Evolutionary conservation across 2,888 invertebrate genomes (phyloP).

Genomic region (Papilio demoleus): DNA sequence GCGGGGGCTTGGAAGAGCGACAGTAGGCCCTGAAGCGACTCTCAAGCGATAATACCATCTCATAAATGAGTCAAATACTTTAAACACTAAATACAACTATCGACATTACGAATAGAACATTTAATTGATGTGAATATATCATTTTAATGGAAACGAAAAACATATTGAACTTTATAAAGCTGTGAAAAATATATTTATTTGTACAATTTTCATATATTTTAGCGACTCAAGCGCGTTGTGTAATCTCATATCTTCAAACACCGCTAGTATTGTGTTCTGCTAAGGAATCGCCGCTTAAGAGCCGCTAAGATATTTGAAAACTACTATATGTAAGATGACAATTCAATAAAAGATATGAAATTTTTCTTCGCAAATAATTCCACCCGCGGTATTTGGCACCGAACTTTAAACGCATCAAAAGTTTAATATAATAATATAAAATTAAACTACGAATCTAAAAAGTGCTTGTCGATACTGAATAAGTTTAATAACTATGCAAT

Average conservation of each 20-base stretch:
- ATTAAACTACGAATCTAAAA: constrained; percentile 25
- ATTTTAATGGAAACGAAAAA: not conserved
- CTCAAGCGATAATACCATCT: constrained; percentile 45
- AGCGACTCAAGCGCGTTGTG: no score
- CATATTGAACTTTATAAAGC: no score
- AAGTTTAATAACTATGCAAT: constrained; percentile 2
- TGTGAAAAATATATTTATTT: no score
- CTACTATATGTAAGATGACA: not conserved
- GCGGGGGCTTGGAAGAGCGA: no score
- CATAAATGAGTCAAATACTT: constrained; percentile 33
- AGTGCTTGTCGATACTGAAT: constrained; percentile 11
- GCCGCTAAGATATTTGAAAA: not conserved
- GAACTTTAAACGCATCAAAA: constrained; percentile 27
- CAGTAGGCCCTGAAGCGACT: constrained; percentile 56
- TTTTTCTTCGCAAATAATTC: not conserved
- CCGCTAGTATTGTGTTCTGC: not conserved
- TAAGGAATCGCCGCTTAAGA: not conserved
- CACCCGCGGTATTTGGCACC: constrained; percentile 35
- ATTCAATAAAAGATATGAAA: not conserved
- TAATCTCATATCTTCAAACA: no score
- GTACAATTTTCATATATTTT: no score
- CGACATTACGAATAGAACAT: no score
- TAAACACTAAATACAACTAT: constrained; percentile 41
- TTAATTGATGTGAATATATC: constrained; percentile 38
- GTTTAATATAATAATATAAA: constrained; percentile 16